phyloP scores from a whole-genome alignment of 1,140 invertebrate genomes.

The Drosophila suzukii region DNA sequence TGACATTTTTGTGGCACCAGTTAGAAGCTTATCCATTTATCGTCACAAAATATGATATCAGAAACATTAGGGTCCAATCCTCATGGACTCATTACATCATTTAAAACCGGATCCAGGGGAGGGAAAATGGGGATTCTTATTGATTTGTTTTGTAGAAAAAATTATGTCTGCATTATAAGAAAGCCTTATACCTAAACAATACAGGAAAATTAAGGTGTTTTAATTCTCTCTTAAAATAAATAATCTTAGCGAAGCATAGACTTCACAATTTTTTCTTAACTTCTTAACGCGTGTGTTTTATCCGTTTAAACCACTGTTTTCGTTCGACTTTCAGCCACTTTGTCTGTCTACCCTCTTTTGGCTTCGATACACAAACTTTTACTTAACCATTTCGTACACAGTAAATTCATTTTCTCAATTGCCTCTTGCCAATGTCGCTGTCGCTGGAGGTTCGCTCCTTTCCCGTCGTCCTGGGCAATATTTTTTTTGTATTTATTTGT shows the following conservation, averaged over 20 bases:
- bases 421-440: conserved; percentile 60
- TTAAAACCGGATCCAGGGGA: too few relatives aligned
- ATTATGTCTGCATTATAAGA: too few relatives aligned
- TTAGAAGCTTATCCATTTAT: too few relatives aligned
- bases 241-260: background rate
- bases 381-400: conserved; percentile 76
- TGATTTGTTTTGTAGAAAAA: too few relatives aligned
- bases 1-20: too few relatives aligned
- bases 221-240: background rate
- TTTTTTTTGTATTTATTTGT: conserved; percentile 80
- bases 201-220: background rate
- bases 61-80: too few relatives aligned
- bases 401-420: conserved; percentile 83
- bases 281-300: background rate
- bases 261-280: too few relatives aligned
- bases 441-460: conserved; percentile 11
- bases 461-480: conserved; percentile 49
- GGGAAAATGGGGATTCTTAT: too few relatives aligned
- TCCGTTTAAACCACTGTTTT: conserved; percentile 5
- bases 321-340: background rate
- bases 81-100: too few relatives aligned
- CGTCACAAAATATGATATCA: too few relatives aligned
- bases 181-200: too few relatives aligned
- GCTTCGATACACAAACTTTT: conserved; percentile 58
- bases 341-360: conserved; percentile 4